Conservation (phyloP, 2,888 invertebrate genomes). For the Schizotus pectinicornis region DNA sequence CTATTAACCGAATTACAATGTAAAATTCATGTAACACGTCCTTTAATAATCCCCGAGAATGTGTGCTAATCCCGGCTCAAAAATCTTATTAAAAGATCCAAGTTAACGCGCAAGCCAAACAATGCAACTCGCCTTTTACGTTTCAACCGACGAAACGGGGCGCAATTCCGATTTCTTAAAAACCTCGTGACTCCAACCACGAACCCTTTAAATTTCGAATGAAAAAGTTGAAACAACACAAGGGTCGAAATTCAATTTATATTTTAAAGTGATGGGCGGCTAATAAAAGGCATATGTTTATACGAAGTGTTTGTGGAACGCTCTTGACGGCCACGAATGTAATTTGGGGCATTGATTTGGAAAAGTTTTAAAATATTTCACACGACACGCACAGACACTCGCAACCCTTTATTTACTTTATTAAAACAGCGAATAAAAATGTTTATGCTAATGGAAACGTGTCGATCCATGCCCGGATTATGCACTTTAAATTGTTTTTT, state of each 20-base stretch:
- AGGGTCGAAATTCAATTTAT: constrained; percentile 4
- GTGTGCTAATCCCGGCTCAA: background rate
- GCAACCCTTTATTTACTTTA: constrained; percentile 41
- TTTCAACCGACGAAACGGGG: background rate
- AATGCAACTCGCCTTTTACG: background rate
- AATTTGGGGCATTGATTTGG: constrained; percentile 31
- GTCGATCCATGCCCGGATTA: constrained; percentile 41
- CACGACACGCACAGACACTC: constrained; percentile 25
- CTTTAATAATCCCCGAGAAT: constrained; percentile 15
- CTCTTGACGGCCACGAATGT: too few species aligned
- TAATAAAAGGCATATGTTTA: constrained; percentile 1
- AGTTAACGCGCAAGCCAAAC: background rate
- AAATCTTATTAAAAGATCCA: constrained; percentile 1
- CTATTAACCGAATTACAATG: constrained; percentile 35
- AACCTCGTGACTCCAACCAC: too few species aligned
- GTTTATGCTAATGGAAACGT: constrained; percentile 45
- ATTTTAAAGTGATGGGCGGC: background rate
- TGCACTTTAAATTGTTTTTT: constrained; percentile 39
- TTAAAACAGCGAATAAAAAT: constrained; percentile 40
- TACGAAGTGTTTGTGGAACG: too few species aligned
- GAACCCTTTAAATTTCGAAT: too few species aligned
- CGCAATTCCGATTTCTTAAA: background rate
- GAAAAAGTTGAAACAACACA: background rate
- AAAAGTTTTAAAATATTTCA: constrained; percentile 40
- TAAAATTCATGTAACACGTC: constrained; percentile 18